Percentiles rank a stretch among this genome's conserved stretches.
These are phyloP conservation scores for Pachycephala philippinensis DNA, from an alignment of 2,113 vertebrate genomes.

Conservation along the genomic window DNA sequence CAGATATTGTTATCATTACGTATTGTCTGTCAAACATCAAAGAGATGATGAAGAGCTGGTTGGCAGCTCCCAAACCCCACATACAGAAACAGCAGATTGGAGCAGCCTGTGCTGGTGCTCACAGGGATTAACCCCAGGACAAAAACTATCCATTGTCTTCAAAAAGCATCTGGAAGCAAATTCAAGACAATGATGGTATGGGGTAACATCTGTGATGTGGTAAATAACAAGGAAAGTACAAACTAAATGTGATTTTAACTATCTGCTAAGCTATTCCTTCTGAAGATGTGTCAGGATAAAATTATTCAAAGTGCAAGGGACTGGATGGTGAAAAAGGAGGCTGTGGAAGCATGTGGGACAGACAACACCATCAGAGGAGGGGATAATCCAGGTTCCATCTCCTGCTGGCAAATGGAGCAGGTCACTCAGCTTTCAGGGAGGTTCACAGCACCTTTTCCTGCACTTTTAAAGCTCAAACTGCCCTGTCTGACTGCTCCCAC, in stretches of 20 bases:
- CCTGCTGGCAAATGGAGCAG: neutral
- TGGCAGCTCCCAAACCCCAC: neutral
- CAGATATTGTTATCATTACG: neutral
- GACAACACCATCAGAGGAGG: neutral
- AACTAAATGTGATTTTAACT: neutral
- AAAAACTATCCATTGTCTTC: neutral
- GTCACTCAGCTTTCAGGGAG: neutral
- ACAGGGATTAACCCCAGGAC: neutral
- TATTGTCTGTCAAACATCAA: neutral
- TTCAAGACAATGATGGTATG: neutral
- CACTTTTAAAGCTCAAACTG: neutral
- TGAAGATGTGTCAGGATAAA: neutral
- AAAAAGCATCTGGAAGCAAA: neutral
- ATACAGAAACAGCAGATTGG: neutral
- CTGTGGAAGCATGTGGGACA: neutral
- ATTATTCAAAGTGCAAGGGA: neutral
- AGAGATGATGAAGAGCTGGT: neutral
- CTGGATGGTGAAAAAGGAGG: neutral
- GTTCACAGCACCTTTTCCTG: neutral
- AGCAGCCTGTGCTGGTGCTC: neutral
- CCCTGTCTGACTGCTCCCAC: neutral
- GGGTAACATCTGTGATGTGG: neutral
- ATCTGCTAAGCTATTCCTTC: neutral
- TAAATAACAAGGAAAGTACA: neutral
- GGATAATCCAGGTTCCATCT: neutral